A percentile compares a stretch with the other conserved stretches of the same genome.
Evolutionary conservation across 2,797 vertebrate species (phyloP).

Genomic region (Falco peregrinus): DNA sequence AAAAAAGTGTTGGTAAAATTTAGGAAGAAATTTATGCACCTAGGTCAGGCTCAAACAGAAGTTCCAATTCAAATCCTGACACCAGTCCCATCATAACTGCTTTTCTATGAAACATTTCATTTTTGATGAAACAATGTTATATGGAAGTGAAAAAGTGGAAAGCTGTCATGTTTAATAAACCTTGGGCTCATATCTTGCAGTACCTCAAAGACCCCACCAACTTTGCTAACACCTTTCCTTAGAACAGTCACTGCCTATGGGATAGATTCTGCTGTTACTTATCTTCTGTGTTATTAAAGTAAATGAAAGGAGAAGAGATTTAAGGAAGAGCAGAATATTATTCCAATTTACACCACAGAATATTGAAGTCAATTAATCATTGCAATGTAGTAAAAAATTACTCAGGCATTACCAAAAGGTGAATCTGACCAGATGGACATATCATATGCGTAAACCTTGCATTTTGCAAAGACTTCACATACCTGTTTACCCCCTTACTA

Average conservation of each 20-base stretch:
- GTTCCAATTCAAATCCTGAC: neutral
- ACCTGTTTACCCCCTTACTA: neutral
- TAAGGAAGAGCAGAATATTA: neutral
- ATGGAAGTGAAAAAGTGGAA: neutral
- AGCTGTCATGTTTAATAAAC: neutral
- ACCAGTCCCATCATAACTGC: fast-evolving
- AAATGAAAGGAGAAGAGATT: no score
- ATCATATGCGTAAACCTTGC: neutral
- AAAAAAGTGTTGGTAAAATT: neutral
- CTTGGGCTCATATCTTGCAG: neutral
- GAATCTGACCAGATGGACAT: neutral
- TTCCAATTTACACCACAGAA: neutral
- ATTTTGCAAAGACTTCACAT: neutral
- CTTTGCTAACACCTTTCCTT: neutral
- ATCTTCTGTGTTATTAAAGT: neutral
- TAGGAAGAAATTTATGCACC: neutral
- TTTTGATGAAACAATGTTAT: neutral
- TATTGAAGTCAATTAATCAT: neutral
- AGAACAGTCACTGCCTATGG: fast-evolving
- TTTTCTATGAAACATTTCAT: neutral
- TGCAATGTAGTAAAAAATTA: neutral
- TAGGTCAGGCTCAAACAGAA: neutral
- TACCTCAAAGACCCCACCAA: neutral
- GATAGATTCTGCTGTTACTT: neutral
- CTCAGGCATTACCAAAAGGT: neutral